These are phyloP conservation scores for Sicus ferrugineus DNA, from an alignment of 2,888 invertebrate species.

Conservation along the genomic window DNA sequence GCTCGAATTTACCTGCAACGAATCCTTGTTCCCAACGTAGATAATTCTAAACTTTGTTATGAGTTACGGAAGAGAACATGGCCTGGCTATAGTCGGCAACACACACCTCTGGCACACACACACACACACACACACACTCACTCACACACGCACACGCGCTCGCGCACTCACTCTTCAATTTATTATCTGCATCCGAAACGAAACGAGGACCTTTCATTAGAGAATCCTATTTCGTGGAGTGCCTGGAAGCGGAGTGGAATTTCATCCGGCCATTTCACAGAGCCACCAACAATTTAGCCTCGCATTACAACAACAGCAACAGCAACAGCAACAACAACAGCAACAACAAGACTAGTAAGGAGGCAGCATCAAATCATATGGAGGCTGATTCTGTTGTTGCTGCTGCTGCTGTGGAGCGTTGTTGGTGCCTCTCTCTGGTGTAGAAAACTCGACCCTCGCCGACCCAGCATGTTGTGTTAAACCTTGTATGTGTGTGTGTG, in stretches of 20 bases:
- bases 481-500: not conserved
- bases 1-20: constrained; percentile 21
- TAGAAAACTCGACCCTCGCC: not conserved
- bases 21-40: constrained; percentile 26
- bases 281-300: constrained; percentile 9
- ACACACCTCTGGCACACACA: constrained; percentile 5
- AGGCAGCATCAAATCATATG: not conserved
- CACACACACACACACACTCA: constrained; percentile 21
- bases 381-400: not conserved
- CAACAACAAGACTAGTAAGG: not conserved
- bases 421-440: not conserved
- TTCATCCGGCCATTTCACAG: constrained; percentile 44
- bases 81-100: not conserved
- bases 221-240: constrained; percentile 44
- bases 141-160: constrained; percentile 3
- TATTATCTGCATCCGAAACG: constrained; percentile 44
- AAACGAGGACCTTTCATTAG: constrained; percentile 45
- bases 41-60: constrained; percentile 34
- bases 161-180: not conserved
- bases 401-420: not conserved
- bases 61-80: constrained; percentile 12
- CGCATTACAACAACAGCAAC: constrained; percentile 9
- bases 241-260: constrained; percentile 46
- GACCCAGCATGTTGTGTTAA: too few species aligned
- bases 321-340: not conserved